Evolutionary conservation across 2,888 invertebrate genomes (phyloP).

Genomic region (Pollenia angustigena): DNA sequence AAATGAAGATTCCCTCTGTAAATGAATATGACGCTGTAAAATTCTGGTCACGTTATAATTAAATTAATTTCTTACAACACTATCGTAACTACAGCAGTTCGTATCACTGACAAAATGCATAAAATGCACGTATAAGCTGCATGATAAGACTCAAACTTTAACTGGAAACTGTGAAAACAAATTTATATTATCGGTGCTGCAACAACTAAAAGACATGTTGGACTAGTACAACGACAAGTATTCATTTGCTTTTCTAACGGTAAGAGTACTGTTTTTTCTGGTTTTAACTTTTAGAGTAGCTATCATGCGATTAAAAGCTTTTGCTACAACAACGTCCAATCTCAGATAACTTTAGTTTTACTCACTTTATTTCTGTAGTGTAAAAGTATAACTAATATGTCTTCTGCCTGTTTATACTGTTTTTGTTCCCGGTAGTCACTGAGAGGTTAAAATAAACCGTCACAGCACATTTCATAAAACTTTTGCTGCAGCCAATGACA

Average conservation of each 20-base stretch:
- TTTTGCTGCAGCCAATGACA: conserved; percentile 64
- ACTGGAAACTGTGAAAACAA: conserved; percentile 3
- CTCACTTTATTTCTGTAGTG: background rate
- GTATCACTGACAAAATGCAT: conserved; percentile 58
- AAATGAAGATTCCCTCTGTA: conserved; percentile 26
- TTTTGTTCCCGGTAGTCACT: conserved; percentile 17
- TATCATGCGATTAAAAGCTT: conserved; percentile 62
- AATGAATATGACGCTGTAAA: conserved; percentile 27
- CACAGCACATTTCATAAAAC: conserved; percentile 55
- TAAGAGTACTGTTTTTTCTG: background rate
- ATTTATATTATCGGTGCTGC: background rate
- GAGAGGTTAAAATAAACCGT: conserved; percentile 51
- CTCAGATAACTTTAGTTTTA: background rate
- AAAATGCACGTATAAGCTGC: conserved; percentile 67
- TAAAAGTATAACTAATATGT: conserved; percentile 10
- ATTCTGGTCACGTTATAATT: conserved; percentile 67
- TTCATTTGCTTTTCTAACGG: conserved; percentile 5
- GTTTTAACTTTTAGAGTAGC: conserved; percentile 6
- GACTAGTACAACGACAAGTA: background rate
- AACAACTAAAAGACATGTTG: background rate
- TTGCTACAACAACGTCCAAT: conserved; percentile 17
- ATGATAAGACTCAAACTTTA: conserved; percentile 62
- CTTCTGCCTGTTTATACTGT: background rate
- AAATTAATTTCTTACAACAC: conserved; percentile 69
- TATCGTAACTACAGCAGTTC: conserved; percentile 34